A percentile compares a stretch with the other conserved stretches of the same genome.
These are phyloP conservation scores for Guaruba guarouba DNA, from an alignment of 2,113 vertebrate species.

Conservation along the genomic window DNA sequence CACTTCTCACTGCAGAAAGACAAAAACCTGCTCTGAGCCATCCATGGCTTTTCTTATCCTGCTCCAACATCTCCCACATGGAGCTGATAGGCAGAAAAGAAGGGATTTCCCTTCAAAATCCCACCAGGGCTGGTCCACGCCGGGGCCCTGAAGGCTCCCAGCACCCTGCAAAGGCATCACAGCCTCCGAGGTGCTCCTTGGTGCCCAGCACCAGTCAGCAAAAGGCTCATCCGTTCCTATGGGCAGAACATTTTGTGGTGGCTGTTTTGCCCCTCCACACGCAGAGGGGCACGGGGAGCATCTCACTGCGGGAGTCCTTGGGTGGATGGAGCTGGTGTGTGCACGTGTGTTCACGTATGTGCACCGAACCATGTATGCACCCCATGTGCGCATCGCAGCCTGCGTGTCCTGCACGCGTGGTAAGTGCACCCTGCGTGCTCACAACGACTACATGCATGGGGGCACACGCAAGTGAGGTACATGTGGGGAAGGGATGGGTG, in stretches of 20 bases:
- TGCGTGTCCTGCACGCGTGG: rapidly evolving
- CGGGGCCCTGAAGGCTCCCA: rapidly evolving
- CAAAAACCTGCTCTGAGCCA: neutral
- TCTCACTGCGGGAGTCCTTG: rapidly evolving
- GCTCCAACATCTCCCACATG: rapidly evolving
- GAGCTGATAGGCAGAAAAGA: neutral
- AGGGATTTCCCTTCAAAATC: neutral
- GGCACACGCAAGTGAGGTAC: rapidly evolving
- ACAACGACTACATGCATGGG: rapidly evolving
- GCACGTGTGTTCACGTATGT: neutral
- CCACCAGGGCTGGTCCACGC: rapidly evolving
- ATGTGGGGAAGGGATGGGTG: rapidly evolving
- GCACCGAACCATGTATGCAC: rapidly evolving
- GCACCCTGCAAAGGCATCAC: rapidly evolving
- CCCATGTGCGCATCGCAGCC: rapidly evolving
- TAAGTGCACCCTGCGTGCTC: rapidly evolving
- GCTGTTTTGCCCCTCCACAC: rapidly evolving
- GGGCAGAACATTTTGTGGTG: rapidly evolving
- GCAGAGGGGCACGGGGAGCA: rapidly evolving
- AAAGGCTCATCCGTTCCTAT: rapidly evolving
- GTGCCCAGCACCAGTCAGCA: neutral
- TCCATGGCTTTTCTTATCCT: neutral
- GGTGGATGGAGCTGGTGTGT: rapidly evolving
- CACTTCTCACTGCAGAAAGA: neutral
- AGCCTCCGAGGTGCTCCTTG: rapidly evolving